phyloP scores from a whole-genome alignment of 53 echinoderm and acorn worm species.

The Holothuria scabra region DNA sequence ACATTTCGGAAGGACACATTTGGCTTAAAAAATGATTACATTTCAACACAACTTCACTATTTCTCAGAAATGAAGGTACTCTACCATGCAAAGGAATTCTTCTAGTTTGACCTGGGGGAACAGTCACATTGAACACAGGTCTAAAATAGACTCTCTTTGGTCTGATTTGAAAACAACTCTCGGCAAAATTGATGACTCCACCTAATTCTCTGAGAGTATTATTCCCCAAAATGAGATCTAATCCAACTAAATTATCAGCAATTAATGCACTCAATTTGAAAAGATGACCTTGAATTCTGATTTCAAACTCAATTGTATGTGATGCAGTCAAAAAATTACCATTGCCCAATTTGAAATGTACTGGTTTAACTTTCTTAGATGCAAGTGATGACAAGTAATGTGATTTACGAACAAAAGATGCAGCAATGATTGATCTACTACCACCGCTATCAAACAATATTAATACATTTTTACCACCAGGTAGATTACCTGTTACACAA shows the following conservation, averaged over 20 bases:
- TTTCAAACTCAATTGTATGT: not conserved
- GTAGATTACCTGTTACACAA: not conserved
- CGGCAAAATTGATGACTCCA: too few species aligned
- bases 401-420: conserved; percentile 20
- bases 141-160: too few species aligned
- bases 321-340: conserved; percentile 3
- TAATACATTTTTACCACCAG: not conserved
- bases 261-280: not conserved
- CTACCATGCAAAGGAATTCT: not conserved
- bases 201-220: too few species aligned
- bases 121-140: too few species aligned
- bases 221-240: too few species aligned
- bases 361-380: conserved; percentile 7
- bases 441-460: conserved; percentile 6
- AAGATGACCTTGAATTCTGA: not conserved
- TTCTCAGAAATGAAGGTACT: conserved; percentile 5
- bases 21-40: not conserved
- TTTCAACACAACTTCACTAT: not conserved
- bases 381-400: conserved; percentile 5
- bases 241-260: too few species aligned
- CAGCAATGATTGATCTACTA: not conserved
- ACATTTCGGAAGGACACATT: conserved; percentile 12
- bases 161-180: too few species aligned
- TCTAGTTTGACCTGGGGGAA: not conserved
- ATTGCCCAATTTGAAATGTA: not conserved